Conservation (phyloP, 1,140 invertebrate species). For the Achatina immaculata region DNA sequence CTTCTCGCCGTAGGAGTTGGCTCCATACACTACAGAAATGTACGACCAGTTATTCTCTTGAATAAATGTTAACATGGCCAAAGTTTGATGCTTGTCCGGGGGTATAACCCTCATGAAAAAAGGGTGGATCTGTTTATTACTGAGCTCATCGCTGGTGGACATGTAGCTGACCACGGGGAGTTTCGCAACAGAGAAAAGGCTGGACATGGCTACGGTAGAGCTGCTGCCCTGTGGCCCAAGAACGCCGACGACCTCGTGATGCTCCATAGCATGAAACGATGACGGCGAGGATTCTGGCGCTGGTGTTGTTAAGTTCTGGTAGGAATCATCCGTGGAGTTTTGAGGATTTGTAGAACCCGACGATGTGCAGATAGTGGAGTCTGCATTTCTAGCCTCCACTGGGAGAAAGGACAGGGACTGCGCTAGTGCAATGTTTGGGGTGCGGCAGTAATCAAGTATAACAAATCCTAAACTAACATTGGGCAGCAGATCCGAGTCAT, state of each 20-base stretch:
- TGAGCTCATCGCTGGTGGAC: conserved; percentile 21
- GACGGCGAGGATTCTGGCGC: not conserved
- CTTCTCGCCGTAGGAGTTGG: not conserved
- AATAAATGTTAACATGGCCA: conserved; percentile 23
- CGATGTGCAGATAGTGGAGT: not conserved
- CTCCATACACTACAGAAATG: conserved; percentile 4
- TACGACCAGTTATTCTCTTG: not conserved
- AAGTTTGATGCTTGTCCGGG: conserved; percentile 7
- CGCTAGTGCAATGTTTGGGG: not conserved
- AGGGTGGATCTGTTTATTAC: not conserved
- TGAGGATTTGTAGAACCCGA: not conserved
- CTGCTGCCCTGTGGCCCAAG: not conserved
- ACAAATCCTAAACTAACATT: conserved; percentile 18
- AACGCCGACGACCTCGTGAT: conserved; percentile 5
- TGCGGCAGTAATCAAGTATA: conserved; percentile 9
- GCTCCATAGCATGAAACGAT: not conserved
- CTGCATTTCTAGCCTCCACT: not conserved
- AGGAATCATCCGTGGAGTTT: not conserved
- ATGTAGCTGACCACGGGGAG: conserved; percentile 14
- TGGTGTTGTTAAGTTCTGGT: not conserved
- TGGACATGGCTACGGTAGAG: not conserved
- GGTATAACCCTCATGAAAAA: conserved; percentile 20
- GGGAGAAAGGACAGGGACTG: not conserved
- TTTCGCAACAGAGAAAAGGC: not conserved
- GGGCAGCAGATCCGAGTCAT: not conserved